These are phyloP conservation scores for Acipenser ruthenus DNA, from an alignment of 2,797 vertebrate genomes.

Conservation along the genomic window DNA sequence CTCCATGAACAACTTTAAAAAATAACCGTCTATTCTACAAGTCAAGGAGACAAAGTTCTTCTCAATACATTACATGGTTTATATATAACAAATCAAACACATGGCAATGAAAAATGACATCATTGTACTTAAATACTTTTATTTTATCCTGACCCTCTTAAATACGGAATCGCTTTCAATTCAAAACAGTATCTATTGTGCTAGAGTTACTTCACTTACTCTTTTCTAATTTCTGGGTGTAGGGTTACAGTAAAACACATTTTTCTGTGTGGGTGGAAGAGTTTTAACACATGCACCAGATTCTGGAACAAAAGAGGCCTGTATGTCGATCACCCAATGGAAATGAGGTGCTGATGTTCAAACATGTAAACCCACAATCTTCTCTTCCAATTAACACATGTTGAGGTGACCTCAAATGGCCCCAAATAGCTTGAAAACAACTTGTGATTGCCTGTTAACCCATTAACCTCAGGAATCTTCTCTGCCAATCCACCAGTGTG, in stretches of 20 bases:
- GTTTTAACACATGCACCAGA: conserved; percentile 73
- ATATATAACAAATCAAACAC: too few species aligned
- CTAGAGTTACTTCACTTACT: conserved; percentile 26
- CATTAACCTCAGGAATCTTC: conserved; percentile 17
- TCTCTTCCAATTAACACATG: conserved; percentile 42
- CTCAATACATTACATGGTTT: too few species aligned
- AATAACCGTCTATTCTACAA: too few species aligned
- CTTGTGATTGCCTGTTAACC: conserved; percentile 31
- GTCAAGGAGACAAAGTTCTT: too few species aligned
- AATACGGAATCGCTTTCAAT: too few species aligned
- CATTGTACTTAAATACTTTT: too few species aligned
- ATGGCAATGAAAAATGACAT: too few species aligned
- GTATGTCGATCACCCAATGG: conserved; percentile 43
- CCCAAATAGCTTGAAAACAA: conserved; percentile 18
- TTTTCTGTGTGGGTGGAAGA: conserved; percentile 67
- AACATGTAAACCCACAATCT: conserved; percentile 20
- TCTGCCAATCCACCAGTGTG: conserved; percentile 21
- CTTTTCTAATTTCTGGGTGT: conserved; percentile 44
- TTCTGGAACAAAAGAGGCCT: conserved; percentile 67
- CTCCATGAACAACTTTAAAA: too few species aligned
- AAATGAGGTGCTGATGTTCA: conserved; percentile 50
- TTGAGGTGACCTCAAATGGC: conserved; percentile 33
- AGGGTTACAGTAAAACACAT: conserved; percentile 58
- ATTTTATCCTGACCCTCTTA: too few species aligned
- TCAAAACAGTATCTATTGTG: conserved; percentile 21